Evolutionary conservation across 2,113 vertebrate genomes (phyloP).

Genomic region (Dasyprocta punctata): DNA sequence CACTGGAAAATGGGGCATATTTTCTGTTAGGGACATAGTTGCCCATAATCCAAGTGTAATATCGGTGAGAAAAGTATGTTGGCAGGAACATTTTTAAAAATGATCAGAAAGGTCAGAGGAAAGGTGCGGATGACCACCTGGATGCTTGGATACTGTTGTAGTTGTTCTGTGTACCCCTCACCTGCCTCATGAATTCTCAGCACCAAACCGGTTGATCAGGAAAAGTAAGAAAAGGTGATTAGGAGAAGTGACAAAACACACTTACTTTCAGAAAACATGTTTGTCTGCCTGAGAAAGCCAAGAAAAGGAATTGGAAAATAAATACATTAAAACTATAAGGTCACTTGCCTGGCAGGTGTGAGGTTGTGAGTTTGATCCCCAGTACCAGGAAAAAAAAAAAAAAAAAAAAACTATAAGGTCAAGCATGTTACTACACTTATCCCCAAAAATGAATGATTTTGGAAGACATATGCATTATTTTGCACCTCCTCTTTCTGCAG

Average conservation of each 20-base stretch:
- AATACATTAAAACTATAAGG: no score
- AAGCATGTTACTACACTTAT: no score
- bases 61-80: neutral
- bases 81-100: neutral
- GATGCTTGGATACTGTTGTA: no score
- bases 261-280: neutral
- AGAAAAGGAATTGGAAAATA: neutral
- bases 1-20: neutral
- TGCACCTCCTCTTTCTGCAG: neutral
- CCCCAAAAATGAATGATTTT: neutral
- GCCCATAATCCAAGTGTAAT: neutral
- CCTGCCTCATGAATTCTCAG: neutral
- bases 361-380: no score
- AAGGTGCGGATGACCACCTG: no score
- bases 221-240: neutral
- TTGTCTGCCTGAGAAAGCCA: neutral
- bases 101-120: neutral
- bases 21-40: neutral
- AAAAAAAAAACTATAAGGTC: neutral
- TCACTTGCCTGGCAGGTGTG: no score
- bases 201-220: neutral
- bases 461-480: neutral
- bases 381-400: no score
- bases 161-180: fast-evolving
- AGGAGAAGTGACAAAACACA: neutral